phyloP scores from a whole-genome alignment of 2,888 invertebrate genomes.

The Lepidonotus clava region DNA sequence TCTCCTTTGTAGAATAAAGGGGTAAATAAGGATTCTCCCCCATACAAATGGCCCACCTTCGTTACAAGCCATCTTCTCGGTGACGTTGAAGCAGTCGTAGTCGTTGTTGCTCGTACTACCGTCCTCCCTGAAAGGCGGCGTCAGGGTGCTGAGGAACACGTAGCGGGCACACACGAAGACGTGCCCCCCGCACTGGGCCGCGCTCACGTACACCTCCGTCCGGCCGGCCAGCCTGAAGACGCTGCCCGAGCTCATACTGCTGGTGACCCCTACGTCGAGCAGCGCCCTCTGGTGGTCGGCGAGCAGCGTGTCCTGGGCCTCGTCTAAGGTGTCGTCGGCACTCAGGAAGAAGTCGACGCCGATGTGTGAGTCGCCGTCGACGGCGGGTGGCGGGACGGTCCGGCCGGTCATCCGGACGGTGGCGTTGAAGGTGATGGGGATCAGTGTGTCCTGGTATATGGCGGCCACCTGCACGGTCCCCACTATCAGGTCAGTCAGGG shows the following conservation, averaged over 20 bases:
- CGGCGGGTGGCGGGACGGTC: background rate
- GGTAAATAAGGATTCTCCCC: too few relatives aligned
- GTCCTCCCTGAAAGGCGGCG: background rate
- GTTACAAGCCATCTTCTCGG: background rate
- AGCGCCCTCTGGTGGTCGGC: background rate
- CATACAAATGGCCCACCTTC: background rate
- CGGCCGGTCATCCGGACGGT: background rate
- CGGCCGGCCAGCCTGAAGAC: background rate
- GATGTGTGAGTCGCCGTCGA: background rate
- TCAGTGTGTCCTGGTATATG: conserved; percentile 14
- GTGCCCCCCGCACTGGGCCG: background rate
- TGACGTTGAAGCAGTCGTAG: background rate
- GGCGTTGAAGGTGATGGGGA: background rate
- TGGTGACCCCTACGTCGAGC: background rate
- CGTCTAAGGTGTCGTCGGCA: background rate
- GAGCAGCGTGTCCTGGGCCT: background rate
- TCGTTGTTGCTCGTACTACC: background rate
- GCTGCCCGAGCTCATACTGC: background rate
- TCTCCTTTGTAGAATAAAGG: too few relatives aligned
- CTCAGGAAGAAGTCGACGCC: background rate
- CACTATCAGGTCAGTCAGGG: background rate
- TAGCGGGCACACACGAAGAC: conserved; percentile 6
- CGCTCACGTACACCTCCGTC: background rate
- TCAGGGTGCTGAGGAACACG: background rate
- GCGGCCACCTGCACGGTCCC: background rate